Evolutionary conservation across 2,888 invertebrate species (phyloP).

Genomic region (Platerodrilus igneus): DNA sequence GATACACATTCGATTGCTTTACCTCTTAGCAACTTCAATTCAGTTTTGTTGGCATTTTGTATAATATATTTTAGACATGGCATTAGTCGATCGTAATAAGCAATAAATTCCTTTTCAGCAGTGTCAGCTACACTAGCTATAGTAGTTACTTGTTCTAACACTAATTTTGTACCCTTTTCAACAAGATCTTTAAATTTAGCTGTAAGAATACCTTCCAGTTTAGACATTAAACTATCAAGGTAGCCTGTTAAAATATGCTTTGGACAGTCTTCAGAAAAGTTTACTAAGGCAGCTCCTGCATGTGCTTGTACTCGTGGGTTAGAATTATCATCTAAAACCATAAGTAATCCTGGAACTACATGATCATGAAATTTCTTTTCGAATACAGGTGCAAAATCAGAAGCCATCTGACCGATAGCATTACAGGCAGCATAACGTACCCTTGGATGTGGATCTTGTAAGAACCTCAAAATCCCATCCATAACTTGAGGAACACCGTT

Average conservation of each 20-base stretch:
- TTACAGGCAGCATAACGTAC: slow-evolving; percentile 98
- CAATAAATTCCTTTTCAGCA: slow-evolving; percentile 90
- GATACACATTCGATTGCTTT: slow-evolving; percentile 99
- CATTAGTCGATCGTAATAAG: slow-evolving; percentile 90
- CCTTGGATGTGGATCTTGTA: slow-evolving; percentile 70
- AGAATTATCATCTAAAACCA: slow-evolving; percentile 82
- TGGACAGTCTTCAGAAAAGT: slow-evolving; percentile 99
- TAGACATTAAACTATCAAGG: slow-evolving; percentile 84
- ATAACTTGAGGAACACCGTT: slow-evolving; percentile 64
- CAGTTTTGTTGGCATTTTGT: slow-evolving; percentile 83
- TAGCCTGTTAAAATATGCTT: slow-evolving; percentile 89
- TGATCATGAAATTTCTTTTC: slow-evolving; percentile 97
- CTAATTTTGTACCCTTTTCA: slow-evolving; percentile 91
- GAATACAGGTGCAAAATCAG: slow-evolving; percentile 94
- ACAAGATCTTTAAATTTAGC: slow-evolving; percentile 92
- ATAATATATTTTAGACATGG: slow-evolving; percentile 97
- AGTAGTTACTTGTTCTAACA: slow-evolving; percentile 95
- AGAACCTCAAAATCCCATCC: slow-evolving; percentile 41
- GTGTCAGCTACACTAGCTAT: slow-evolving; percentile 98
- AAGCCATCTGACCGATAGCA: slow-evolving; percentile 97
- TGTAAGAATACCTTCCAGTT: slow-evolving; percentile 83
- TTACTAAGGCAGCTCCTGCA: slow-evolving; percentile 92
- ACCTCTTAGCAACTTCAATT: slow-evolving; percentile 82
- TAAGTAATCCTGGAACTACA: slow-evolving; percentile 86
- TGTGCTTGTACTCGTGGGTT: slow-evolving; percentile 92